Conservation (phyloP, 2,797 vertebrate species). For the Scyliorhinus canicula region DNA sequence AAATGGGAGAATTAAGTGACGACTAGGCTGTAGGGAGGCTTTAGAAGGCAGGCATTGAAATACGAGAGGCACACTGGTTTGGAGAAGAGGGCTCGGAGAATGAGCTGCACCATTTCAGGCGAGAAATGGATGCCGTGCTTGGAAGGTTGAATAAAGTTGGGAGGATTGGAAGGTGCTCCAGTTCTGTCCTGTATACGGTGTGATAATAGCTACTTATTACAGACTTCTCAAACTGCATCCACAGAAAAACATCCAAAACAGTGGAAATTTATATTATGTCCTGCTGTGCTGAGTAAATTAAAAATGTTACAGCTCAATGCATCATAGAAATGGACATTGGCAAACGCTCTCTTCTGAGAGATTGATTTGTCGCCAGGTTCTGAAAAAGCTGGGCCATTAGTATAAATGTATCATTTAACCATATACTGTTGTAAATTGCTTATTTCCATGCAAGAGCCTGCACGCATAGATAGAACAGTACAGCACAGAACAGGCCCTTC, state of each 20-base stretch:
- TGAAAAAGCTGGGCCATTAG: too few species aligned
- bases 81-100: background rate
- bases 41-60: background rate
- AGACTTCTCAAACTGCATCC: background rate
- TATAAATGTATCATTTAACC: background rate
- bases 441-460: background rate
- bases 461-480: too few species aligned
- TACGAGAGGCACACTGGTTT: background rate
- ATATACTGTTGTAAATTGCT: background rate
- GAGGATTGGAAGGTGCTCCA: background rate
- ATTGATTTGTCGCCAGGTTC: background rate
- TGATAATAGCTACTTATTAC: background rate
- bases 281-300: background rate
- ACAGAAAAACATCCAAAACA: background rate
- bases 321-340: background rate
- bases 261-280: background rate
- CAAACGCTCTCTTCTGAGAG: background rate
- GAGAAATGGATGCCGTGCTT: background rate
- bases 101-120: background rate
- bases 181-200: background rate
- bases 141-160: background rate
- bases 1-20: background rate
- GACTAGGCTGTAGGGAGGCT: too few species aligned
- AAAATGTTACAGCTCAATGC: background rate
- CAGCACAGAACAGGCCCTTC: too few species aligned